Conservation (phyloP, 2,888 invertebrate genomes). For the Drosophila pseudotakahashii region DNA sequence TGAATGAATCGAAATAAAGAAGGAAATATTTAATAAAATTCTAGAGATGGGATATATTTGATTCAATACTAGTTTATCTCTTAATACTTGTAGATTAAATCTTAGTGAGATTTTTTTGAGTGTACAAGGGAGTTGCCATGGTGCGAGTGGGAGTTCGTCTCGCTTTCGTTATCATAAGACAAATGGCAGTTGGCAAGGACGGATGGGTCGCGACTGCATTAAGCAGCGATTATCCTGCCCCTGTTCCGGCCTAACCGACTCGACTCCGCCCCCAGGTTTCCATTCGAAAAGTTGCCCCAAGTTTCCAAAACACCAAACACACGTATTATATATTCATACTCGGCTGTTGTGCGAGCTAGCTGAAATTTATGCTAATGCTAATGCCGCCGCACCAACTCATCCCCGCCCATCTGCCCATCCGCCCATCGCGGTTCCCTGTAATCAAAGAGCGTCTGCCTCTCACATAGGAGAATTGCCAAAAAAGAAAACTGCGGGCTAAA, state of each 20-base stretch:
- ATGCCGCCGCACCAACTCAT: not conserved
- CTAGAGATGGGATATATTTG: not conserved
- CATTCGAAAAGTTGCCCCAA: slow-evolving; percentile 54
- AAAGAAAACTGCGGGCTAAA: slow-evolving; percentile 27
- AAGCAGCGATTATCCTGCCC: slow-evolving; percentile 77
- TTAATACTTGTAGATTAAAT: too few relatives aligned
- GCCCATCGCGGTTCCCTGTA: slow-evolving; percentile 12
- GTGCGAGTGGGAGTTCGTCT: slow-evolving; percentile 2
- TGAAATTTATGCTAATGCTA: slow-evolving; percentile 72
- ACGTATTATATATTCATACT: slow-evolving; percentile 72
- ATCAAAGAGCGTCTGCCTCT: slow-evolving; percentile 30
- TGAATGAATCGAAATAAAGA: too few relatives aligned
- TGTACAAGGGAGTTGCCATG: not conserved
- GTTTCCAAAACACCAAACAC: slow-evolving; percentile 38
- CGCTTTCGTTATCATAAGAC: slow-evolving; percentile 44
- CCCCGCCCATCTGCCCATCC: slow-evolving; percentile 2
- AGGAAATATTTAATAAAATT: not conserved
- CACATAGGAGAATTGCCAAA: slow-evolving; percentile 11
- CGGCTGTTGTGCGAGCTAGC: slow-evolving; percentile 62
- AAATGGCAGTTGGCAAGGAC: slow-evolving; percentile 47
- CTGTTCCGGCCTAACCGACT: slow-evolving; percentile 34
- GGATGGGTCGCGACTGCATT: slow-evolving; percentile 68
- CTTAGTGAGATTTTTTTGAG: too few relatives aligned
- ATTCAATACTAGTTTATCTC: too few relatives aligned
- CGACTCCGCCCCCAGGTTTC: not conserved